A percentile compares a stretch with the other conserved stretches of the same genome.
These are phyloP conservation scores for Leptopterna dolabrata DNA, from an alignment of 2,888 invertebrate species.

Conservation along the genomic window DNA sequence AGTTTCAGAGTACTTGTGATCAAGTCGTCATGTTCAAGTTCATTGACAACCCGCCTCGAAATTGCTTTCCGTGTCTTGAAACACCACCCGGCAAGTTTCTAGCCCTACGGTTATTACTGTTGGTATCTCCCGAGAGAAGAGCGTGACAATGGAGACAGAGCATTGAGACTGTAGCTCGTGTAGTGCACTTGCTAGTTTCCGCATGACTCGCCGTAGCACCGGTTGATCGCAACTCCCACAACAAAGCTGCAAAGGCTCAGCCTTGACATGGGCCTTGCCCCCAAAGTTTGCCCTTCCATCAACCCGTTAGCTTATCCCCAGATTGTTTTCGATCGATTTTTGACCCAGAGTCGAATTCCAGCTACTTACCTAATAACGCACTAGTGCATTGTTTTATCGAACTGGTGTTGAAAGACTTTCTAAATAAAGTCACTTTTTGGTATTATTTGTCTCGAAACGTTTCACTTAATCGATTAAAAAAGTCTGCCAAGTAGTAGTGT, in stretches of 20 bases:
- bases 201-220: not conserved
- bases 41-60: not conserved
- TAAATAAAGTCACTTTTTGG: not conserved
- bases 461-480: too few relatives aligned
- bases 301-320: not conserved
- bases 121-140: not conserved
- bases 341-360: not conserved
- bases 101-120: not conserved
- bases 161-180: not conserved
- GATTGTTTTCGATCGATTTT: not conserved
- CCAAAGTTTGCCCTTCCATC: not conserved
- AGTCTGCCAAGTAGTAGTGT: too few relatives aligned
- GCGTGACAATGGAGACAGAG: not conserved
- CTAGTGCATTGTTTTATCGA: not conserved
- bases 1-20: not conserved
- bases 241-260: not conserved
- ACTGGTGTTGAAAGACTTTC: not conserved
- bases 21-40: not conserved
- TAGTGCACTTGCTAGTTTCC: not conserved
- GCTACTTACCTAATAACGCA: not conserved
- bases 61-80: not conserved
- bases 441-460: too few relatives aligned
- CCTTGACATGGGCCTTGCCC: slow-evolving; percentile 7
- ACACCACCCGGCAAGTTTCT: not conserved
- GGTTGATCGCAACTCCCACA: not conserved